Percentiles rank a stretch among this genome's conserved stretches.
Conservation (phyloP, 2,888 invertebrate species). For the Cynaeus angustus region DNA sequence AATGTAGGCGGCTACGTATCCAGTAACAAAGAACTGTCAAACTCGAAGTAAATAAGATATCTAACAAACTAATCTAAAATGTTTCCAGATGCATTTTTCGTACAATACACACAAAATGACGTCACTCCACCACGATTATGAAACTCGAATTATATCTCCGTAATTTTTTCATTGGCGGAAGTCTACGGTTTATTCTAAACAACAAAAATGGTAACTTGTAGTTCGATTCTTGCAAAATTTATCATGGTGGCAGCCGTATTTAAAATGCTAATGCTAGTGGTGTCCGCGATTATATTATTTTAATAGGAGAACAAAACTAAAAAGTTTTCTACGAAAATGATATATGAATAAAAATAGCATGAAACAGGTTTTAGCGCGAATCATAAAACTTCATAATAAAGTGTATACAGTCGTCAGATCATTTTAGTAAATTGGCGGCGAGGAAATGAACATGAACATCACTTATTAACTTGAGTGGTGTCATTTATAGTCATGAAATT, state of each 20-base stretch:
- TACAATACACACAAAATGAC: slow-evolving; percentile 1
- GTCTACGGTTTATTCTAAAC: slow-evolving; percentile 1
- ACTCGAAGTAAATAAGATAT: slow-evolving; percentile 40
- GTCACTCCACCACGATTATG: background rate
- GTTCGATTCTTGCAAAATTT: slow-evolving; percentile 2
- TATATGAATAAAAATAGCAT: slow-evolving; percentile 27
- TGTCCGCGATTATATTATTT: slow-evolving; percentile 19
- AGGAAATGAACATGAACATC: slow-evolving; percentile 32
- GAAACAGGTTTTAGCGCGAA: slow-evolving; percentile 25
- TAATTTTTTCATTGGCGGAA: too few species aligned
- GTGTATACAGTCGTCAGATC: slow-evolving; percentile 34
- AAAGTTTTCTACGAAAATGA: slow-evolving; percentile 17
- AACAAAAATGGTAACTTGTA: slow-evolving; percentile 27
- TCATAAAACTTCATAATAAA: slow-evolving; percentile 34
- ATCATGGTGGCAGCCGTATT: slow-evolving; percentile 10
- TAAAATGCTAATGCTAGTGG: slow-evolving; percentile 24
- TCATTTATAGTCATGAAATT: slow-evolving; percentile 31
- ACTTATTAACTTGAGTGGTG: slow-evolving; percentile 27
- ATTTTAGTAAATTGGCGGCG: slow-evolving; percentile 35
- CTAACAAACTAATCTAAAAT: slow-evolving; percentile 42
- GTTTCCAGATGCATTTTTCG: slow-evolving; percentile 27
- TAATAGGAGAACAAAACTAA: slow-evolving; percentile 18
- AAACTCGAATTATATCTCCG: too few species aligned
- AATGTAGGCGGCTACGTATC: slow-evolving; percentile 44
- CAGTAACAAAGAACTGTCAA: slow-evolving; percentile 46